phyloP scores from a whole-genome alignment of 2,888 invertebrate genomes.

The Ceriagrion tenellum region DNA sequence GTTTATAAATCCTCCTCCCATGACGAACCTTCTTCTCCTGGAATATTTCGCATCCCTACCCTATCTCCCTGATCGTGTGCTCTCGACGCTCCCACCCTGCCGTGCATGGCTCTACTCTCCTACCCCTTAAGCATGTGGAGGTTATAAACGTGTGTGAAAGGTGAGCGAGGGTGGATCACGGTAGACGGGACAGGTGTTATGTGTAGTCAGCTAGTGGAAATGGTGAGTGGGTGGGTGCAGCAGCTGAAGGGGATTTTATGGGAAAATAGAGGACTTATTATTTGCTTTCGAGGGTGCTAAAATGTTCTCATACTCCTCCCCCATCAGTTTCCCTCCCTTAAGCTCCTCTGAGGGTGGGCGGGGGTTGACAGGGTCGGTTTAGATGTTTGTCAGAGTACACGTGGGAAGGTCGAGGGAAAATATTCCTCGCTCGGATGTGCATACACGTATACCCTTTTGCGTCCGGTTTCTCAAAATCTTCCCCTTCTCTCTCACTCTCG shows the following conservation, averaged over 20 bases:
- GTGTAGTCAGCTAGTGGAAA: neutral
- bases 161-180: neutral
- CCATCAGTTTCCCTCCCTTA: neutral
- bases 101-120: neutral
- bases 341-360: constrained; percentile 75
- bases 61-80: neutral
- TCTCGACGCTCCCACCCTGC: neutral
- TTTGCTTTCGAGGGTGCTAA: constrained; percentile 62
- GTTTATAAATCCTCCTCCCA: neutral
- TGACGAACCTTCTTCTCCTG: neutral
- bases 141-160: neutral
- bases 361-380: constrained; percentile 75
- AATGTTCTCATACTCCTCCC: constrained; percentile 70
- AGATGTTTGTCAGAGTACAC: constrained; percentile 65
- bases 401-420: constrained; percentile 72
- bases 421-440: constrained; percentile 70
- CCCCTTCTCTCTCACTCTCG: neutral
- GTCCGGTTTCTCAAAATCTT: constrained; percentile 37
- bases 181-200: neutral
- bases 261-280: constrained; percentile 17
- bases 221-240: neutral
- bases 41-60: too few relatives aligned
- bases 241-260: neutral
- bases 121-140: neutral
- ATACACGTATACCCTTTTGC: neutral